phyloP scores from a whole-genome alignment of 2,888 invertebrate genomes.

The Eilema depressum region DNA sequence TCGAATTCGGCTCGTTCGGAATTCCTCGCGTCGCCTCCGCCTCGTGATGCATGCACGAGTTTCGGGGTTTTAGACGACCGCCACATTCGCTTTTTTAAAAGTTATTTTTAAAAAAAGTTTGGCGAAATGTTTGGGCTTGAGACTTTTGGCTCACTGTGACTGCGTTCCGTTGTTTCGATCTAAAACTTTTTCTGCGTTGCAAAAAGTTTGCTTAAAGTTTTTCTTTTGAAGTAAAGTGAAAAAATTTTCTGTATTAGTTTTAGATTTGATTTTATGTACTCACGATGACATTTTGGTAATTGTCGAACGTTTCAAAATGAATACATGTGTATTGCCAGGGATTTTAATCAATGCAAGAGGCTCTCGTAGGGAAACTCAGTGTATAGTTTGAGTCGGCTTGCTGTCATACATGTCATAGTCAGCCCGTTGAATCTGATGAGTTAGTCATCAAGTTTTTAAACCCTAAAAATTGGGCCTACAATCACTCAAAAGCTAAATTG shows the following conservation, averaged over 20 bases:
- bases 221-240: background rate
- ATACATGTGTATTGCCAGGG: background rate
- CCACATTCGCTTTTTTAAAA: slow-evolving; percentile 27
- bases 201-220: background rate
- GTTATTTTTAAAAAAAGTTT: slow-evolving; percentile 19
- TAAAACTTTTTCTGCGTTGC: background rate
- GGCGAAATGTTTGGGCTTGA: slow-evolving; percentile 24
- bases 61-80: slow-evolving; percentile 48
- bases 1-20: slow-evolving; percentile 76
- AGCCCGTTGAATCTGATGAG: too few species aligned
- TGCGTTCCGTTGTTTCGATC: slow-evolving; percentile 17
- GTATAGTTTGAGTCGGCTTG: too few species aligned
- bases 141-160: slow-evolving; percentile 8
- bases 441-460: too few species aligned
- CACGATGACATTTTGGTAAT: background rate
- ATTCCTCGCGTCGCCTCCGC: slow-evolving; percentile 79
- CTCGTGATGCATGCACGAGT: slow-evolving; percentile 71
- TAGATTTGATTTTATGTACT: background rate
- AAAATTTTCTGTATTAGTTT: background rate
- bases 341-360: too few species aligned
- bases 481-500: too few species aligned
- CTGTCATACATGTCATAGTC: background rate
- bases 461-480: too few species aligned
- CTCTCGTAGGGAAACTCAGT: too few species aligned
- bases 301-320: background rate